Evolutionary conservation across 2,797 vertebrate genomes (phyloP).

Genomic region (Simalia tracyae): DNA sequence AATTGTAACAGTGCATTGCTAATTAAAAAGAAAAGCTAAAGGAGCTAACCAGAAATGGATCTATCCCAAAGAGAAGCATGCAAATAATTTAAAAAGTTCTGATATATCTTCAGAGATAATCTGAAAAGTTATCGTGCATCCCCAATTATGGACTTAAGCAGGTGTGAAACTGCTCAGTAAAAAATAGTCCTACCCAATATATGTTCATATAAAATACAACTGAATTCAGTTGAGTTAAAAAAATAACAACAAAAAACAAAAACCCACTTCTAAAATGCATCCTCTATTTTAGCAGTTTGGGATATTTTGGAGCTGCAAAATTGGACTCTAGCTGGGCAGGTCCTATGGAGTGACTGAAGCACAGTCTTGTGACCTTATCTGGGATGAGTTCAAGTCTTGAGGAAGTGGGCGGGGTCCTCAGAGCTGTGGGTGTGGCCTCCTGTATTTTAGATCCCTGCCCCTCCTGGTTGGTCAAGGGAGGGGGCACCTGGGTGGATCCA

Average conservation of each 20-base stretch:
- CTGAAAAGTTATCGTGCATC: no score
- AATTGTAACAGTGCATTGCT: neutral
- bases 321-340: neutral
- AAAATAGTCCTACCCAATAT: neutral
- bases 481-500: neutral
- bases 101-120: neutral
- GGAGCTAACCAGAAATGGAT: neutral
- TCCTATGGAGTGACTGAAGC: neutral
- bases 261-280: neutral
- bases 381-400: neutral
- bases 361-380: neutral
- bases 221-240: neutral
- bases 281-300: neutral
- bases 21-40: neutral
- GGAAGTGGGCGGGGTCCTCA: neutral
- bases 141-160: neutral
- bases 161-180: neutral
- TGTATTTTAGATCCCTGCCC: neutral
- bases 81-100: neutral
- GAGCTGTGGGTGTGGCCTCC: neutral
- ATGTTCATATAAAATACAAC: neutral
- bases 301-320: neutral
- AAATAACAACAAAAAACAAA: no score
- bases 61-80: neutral
- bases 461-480: neutral